These are phyloP conservation scores for Epinotia brunnichana DNA, from an alignment of 2,888 invertebrate genomes.

Conservation along the genomic window DNA sequence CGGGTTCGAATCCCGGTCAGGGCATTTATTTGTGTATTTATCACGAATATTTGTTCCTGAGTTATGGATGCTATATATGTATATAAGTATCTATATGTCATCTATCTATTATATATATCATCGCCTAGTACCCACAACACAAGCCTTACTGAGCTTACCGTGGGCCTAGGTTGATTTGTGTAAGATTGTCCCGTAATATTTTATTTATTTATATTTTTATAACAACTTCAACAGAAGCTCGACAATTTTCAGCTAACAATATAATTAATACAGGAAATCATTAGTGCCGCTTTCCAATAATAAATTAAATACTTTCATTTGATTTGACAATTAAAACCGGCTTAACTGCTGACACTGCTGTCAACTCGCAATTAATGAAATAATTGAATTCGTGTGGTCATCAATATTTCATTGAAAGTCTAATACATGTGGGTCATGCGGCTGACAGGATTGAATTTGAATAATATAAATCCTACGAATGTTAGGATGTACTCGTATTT, in stretches of 20 bases:
- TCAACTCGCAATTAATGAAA: slow-evolving; percentile 18
- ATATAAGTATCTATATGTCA: too few species aligned
- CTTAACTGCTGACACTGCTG: slow-evolving; percentile 9
- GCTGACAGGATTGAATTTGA: not conserved
- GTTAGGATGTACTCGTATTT: too few species aligned
- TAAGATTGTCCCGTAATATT: too few species aligned
- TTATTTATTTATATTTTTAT: too few species aligned
- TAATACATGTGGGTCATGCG: not conserved
- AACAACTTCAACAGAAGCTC: slow-evolving; percentile 59
- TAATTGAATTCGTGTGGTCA: slow-evolving; percentile 1
- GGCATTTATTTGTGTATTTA: too few species aligned
- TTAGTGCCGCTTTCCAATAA: slow-evolving; percentile 36
- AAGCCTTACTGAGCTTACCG: too few species aligned
- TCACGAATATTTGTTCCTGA: too few species aligned
- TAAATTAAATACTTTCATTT: slow-evolving; percentile 8
- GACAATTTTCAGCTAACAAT: slow-evolving; percentile 50
- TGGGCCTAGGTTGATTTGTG: too few species aligned
- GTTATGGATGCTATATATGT: too few species aligned
- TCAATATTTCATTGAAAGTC: slow-evolving; percentile 4
- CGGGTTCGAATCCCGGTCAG: too few species aligned
- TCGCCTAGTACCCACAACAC: too few species aligned
- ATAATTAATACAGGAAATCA: slow-evolving; percentile 44
- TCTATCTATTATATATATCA: too few species aligned
- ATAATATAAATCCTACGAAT: not conserved
- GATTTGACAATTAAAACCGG: slow-evolving; percentile 12